These are phyloP conservation scores for Choristoneura fumiferana DNA, from an alignment of 1,140 invertebrate species.

Conservation along the genomic window DNA sequence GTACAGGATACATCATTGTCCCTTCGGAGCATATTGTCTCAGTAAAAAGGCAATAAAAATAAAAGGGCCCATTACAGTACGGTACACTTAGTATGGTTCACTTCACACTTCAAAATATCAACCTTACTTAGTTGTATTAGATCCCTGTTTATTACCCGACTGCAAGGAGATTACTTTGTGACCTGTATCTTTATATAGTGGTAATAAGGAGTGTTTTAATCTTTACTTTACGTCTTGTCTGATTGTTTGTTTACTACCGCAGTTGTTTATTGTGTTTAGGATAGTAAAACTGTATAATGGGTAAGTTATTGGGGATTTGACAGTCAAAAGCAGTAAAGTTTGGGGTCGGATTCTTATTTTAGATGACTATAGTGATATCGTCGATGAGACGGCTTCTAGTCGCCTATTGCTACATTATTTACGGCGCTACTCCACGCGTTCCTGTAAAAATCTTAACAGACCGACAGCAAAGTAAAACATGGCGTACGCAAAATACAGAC, in stretches of 20 bases:
- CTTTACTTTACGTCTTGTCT: slow-evolving; percentile 2
- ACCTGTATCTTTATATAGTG: neutral
- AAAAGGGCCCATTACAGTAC: slow-evolving; percentile 15
- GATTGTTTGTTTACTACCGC: slow-evolving; percentile 17
- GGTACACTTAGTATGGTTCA: slow-evolving; percentile 9
- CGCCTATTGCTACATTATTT: too few relatives aligned
- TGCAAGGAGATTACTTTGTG: too few relatives aligned
- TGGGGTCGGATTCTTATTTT: slow-evolving; percentile 4
- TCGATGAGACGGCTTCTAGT: too few relatives aligned
- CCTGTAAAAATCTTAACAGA: too few relatives aligned
- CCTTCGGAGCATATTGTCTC: slow-evolving; percentile 8
- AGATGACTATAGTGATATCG: too few relatives aligned
- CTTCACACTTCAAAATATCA: neutral
- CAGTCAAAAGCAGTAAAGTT: slow-evolving; percentile 12
- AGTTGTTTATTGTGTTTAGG: slow-evolving; percentile 16
- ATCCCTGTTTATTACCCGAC: too few relatives aligned
- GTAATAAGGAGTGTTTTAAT: slow-evolving; percentile 13
- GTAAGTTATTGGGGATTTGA: slow-evolving; percentile 11
- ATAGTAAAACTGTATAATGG: slow-evolving; percentile 16
- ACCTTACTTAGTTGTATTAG: too few relatives aligned
- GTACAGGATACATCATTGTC: slow-evolving; percentile 19
- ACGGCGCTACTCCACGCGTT: too few relatives aligned
- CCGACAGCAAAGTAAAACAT: too few relatives aligned
- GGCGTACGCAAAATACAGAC: too few relatives aligned
- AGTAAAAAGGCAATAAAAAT: slow-evolving; percentile 19